These are phyloP conservation scores for Macrocentrus cingulum DNA, from an alignment of 1,140 invertebrate species.

Conservation along the genomic window DNA sequence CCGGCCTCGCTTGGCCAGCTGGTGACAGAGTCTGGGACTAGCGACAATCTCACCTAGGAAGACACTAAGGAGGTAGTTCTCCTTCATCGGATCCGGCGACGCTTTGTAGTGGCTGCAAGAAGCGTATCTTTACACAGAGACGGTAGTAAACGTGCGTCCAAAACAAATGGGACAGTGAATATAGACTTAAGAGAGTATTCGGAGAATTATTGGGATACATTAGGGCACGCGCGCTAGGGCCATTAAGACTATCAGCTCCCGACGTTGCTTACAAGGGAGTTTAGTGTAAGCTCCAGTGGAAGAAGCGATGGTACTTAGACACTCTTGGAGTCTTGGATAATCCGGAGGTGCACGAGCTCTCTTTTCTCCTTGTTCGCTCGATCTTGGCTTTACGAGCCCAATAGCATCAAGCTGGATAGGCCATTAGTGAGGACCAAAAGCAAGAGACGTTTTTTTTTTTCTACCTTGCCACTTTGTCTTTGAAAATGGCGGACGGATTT, in stretches of 20 bases:
- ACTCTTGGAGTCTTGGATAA: slow-evolving; percentile 2
- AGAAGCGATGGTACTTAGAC: slow-evolving; percentile 13
- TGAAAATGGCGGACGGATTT: background rate
- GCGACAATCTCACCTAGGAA: slow-evolving; percentile 80
- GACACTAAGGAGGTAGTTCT: slow-evolving; percentile 79
- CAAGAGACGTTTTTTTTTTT: background rate
- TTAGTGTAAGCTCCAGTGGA: slow-evolving; percentile 35
- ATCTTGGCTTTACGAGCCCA: slow-evolving; percentile 13
- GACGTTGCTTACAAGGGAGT: slow-evolving; percentile 39
- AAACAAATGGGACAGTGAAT: slow-evolving; percentile 7
- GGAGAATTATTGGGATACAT: slow-evolving; percentile 41
- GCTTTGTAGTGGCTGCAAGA: slow-evolving; percentile 74
- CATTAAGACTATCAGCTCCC: slow-evolving; percentile 39
- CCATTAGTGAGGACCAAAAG: slow-evolving; percentile 11
- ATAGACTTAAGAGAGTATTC: background rate
- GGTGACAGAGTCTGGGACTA: slow-evolving; percentile 74
- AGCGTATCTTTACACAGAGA: no score
- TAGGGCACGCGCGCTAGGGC: slow-evolving; percentile 34
- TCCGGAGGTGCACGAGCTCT: background rate
- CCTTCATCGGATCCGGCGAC: slow-evolving; percentile 71
- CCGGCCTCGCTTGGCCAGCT: slow-evolving; percentile 70
- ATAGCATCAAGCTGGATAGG: background rate
- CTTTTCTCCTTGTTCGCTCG: background rate
- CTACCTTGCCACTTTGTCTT: slow-evolving; percentile 1
- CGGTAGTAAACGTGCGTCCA: background rate